Evolutionary conservation across 1,140 invertebrate species (phyloP).

Genomic region (Drosophila auraria): DNA sequence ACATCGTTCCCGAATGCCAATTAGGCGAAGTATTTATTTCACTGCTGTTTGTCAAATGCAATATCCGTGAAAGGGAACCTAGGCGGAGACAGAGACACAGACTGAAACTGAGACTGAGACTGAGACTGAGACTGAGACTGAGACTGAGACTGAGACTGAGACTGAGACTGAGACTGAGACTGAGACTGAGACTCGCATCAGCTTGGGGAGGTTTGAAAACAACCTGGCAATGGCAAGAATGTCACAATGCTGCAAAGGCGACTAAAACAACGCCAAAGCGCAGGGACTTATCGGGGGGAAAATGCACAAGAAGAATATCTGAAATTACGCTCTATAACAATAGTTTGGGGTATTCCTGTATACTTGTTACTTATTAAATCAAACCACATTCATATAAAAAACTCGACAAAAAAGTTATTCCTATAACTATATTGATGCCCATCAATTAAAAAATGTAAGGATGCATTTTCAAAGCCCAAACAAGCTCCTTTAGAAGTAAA

Average conservation of each 20-base stretch:
- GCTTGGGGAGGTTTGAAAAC: constrained; percentile 21
- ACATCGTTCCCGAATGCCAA: constrained; percentile 38
- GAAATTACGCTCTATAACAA: constrained; percentile 10
- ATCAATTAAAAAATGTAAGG: too few relatives aligned
- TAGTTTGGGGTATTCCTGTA: neutral
- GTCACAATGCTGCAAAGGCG: constrained; percentile 45
- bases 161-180: too few relatives aligned
- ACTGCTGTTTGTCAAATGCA: constrained; percentile 57
- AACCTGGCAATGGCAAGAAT: constrained; percentile 67
- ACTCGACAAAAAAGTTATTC: too few relatives aligned
- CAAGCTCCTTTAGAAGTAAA: too few relatives aligned
- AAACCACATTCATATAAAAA: too few relatives aligned
- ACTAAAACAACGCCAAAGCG: constrained; percentile 2
- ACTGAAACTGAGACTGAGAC: too few relatives aligned
- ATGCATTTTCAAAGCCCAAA: too few relatives aligned
- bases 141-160: too few relatives aligned
- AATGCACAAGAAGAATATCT: neutral
- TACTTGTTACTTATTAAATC: neutral
- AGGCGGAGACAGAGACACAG: neutral
- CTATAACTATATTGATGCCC: too few relatives aligned
- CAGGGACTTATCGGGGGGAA: neutral
- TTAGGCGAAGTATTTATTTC: constrained; percentile 63
- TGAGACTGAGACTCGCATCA: neutral
- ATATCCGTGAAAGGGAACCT: constrained; percentile 54
- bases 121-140: too few relatives aligned